Evolutionary conservation across 1,140 invertebrate genomes (phyloP).

Genomic region (Sarcophaga bullata): DNA sequence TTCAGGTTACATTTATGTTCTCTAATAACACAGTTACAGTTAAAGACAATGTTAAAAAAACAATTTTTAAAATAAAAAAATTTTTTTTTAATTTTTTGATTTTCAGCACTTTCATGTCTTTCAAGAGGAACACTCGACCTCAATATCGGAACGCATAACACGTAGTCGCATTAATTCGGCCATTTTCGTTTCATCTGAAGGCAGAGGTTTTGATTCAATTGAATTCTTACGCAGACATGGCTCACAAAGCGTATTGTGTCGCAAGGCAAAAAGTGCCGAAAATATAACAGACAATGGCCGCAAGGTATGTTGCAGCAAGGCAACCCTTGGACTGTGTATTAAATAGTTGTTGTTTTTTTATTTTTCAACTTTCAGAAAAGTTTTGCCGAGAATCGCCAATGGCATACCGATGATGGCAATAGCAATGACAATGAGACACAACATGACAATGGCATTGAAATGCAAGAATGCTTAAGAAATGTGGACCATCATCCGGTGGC

Average conservation of each 20-base stretch:
- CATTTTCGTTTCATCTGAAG: conserved; percentile 78
- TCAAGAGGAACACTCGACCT: conserved; percentile 63
- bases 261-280: conserved; percentile 81
- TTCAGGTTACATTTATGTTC: conserved; percentile 1
- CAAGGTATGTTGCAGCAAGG: conserved; percentile 56
- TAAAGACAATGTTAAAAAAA: neutral
- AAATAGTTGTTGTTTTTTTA: conserved; percentile 45
- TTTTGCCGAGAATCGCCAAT: conserved; percentile 54
- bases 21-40: neutral
- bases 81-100: conserved; percentile 3
- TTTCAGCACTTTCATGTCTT: conserved; percentile 73
- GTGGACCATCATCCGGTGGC: conserved; percentile 52
- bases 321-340: conserved; percentile 50
- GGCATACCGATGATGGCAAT: conserved; percentile 61
- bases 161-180: conserved; percentile 81
- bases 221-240: conserved; percentile 80
- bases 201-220: conserved; percentile 78
- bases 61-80: too few species aligned
- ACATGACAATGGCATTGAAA: conserved; percentile 51
- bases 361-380: conserved; percentile 53
- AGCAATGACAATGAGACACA: conserved; percentile 48
- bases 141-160: conserved; percentile 68
- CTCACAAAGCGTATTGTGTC: conserved; percentile 79
- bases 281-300: conserved; percentile 69
- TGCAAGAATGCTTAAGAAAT: conserved; percentile 55